Evolutionary conservation across 2,797 vertebrate species (phyloP), one percentile per base, ranked within the genome.

Genomic region (Balearica regulorum): DNA sequence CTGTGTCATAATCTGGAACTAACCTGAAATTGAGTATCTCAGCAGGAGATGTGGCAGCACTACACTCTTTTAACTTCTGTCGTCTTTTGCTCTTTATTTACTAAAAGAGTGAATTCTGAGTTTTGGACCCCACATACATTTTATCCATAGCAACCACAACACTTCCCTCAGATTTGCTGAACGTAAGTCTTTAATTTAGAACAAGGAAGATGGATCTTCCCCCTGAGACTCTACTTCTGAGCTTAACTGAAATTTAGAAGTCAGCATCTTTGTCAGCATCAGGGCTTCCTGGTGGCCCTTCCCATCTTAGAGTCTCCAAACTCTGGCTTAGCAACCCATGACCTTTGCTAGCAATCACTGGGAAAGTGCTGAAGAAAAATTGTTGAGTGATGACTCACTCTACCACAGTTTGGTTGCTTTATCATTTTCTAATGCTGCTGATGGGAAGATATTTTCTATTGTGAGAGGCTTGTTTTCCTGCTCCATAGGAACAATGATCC

Each of bases 131-230:
- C 66, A 49, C 16, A 4, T 61, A 15, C n/a, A 61, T 87, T 80
- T 95, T 91, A 85, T 85, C 94, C 94, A 90, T 94, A 93, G 96
- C 92, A 97, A 96, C 94, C 68, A 64, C 86, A 92, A 77, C 83
- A 78, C 90, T 93, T 96, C 84, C 81, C 57, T 93, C 81, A 71
- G 75, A 78, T 77, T 69, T 93, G 92, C 81, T 92, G 91, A 90
- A 94, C 2, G 3, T 37, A 80, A 62, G 28, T 75, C 86, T 95
- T 84, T 72, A 85, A 77, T 94, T 95, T 91, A 87, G 83, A 95
- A 93, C 53, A 64, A 80, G 61, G 22, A 89, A 93, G 61, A 89
- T 35, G 75, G 69, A 76, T 85, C 55, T 84, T 88, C 16, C 57
- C 51, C 39, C 11, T 60, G 3, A 19, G 39, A 61, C 33, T 89